phyloP scores from a whole-genome alignment of 2,888 invertebrate genomes.

The Cephus rjabovi region DNA sequence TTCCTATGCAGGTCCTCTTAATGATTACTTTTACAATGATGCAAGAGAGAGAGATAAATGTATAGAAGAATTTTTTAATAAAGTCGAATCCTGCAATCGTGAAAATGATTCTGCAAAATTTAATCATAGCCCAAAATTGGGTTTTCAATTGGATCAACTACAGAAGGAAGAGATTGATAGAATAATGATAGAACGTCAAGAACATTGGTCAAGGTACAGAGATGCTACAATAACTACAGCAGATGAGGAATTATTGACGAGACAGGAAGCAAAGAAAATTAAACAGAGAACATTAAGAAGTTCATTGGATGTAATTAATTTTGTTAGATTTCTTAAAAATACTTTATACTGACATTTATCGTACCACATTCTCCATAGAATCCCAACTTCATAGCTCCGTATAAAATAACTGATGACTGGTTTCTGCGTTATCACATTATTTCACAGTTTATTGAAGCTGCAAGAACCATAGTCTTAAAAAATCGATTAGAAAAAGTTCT shows the following conservation, averaged over 20 bases:
- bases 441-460: background rate
- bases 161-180: background rate
- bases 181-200: background rate
- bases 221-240: background rate
- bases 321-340: background rate
- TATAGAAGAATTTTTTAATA: background rate
- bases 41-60: background rate
- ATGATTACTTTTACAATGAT: background rate
- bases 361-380: background rate
- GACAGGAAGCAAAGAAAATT: background rate
- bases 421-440: background rate
- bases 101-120: background rate
- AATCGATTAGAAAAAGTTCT: background rate
- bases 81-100: background rate
- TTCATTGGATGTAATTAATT: background rate
- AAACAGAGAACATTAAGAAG: background rate
- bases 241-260: background rate
- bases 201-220: background rate
- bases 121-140: background rate
- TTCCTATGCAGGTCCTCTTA: background rate
- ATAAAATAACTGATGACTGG: background rate
- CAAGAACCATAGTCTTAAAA: background rate
- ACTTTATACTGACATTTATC: background rate
- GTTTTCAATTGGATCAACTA: background rate
- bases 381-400: background rate